These are phyloP conservation scores for Polypedilum pembai DNA, from an alignment of 1,140 invertebrate species.

Conservation along the genomic window DNA sequence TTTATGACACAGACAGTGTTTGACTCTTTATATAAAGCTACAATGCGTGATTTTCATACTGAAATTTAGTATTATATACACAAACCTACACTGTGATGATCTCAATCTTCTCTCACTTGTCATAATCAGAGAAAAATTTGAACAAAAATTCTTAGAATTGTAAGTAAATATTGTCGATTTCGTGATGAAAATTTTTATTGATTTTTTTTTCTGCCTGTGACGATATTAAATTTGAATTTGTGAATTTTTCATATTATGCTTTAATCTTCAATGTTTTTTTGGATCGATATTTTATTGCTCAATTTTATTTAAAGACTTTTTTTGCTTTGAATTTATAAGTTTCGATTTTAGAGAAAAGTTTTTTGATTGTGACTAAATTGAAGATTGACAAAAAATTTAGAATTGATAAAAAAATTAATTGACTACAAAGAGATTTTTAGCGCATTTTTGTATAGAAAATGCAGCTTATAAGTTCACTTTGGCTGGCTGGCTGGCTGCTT, in stretches of 20 bases:
- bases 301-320: neutral
- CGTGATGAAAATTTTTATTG: neutral
- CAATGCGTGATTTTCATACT: neutral
- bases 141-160: constrained; percentile 16
- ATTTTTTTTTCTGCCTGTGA: neutral
- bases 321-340: too few species aligned
- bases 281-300: neutral
- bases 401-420: too few species aligned
- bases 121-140: neutral
- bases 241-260: neutral
- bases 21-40: neutral
- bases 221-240: neutral
- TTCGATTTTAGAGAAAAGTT: too few species aligned
- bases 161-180: neutral
- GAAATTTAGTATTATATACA: constrained; percentile 26
- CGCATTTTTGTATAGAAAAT: too few species aligned
- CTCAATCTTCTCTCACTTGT: neutral
- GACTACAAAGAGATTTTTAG: too few species aligned
- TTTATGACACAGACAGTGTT: neutral
- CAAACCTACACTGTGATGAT: neutral
- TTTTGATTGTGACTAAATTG: too few species aligned
- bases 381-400: too few species aligned
- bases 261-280: neutral
- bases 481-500: too few species aligned
- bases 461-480: too few species aligned